Conservation (phyloP, 2,113 vertebrate species). For the Corythornis vintsioides region DNA sequence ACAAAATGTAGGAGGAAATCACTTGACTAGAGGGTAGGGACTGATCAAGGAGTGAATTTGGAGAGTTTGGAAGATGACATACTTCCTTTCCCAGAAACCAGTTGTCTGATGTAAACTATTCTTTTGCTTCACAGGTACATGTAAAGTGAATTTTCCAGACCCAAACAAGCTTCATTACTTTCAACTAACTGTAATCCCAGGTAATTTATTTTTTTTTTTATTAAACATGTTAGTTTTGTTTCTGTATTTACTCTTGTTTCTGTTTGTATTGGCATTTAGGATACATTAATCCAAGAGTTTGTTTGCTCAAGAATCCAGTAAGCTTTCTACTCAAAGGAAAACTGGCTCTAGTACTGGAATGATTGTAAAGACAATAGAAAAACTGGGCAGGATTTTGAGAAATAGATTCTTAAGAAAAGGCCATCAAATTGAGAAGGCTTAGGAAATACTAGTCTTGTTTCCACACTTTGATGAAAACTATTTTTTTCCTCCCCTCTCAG, state of each 20-base stretch:
- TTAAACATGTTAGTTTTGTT: neutral
- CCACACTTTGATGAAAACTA: neutral
- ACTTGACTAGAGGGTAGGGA: neutral
- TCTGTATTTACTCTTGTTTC: neutral
- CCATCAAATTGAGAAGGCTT: neutral
- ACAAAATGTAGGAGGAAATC: neutral
- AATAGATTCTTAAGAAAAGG: neutral
- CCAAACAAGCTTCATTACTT: constrained; percentile 95
- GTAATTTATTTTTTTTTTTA: constrained; percentile 73
- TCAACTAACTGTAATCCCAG: constrained; percentile 91
- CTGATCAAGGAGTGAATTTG: neutral
- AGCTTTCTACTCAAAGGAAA: neutral
- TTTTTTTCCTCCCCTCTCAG: neutral
- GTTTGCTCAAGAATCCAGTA: neutral
- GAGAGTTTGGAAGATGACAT: neutral
- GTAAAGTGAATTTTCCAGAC: constrained; percentile 93
- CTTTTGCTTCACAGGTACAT: constrained; percentile 84
- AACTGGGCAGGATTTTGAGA: neutral
- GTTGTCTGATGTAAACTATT: neutral
- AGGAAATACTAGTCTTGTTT: neutral
- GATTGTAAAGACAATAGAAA: neutral
- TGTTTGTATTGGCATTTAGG: neutral
- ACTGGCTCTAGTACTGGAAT: neutral
- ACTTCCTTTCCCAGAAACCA: neutral
- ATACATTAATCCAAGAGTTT: neutral